Evolutionary conservation across 37 sponge, comb jelly and placozoan genomes (phyloP).

Genomic region (Beroe ovata): DNA sequence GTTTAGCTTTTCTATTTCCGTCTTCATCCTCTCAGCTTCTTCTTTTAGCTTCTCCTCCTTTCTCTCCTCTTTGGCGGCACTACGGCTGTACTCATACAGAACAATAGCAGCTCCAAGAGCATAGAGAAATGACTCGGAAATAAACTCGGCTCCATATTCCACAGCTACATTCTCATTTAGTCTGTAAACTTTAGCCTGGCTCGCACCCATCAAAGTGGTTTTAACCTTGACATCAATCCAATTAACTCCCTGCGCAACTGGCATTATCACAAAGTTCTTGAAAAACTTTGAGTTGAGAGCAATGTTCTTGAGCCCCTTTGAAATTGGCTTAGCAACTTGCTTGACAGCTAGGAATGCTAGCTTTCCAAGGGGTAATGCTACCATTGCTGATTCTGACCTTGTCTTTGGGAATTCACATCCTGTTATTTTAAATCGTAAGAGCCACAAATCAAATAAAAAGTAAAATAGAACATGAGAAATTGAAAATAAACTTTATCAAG

Average conservation of each 20-base stretch:
- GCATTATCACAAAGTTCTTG: constrained; percentile 42
- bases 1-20: not conserved
- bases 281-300: constrained; percentile 8
- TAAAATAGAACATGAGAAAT: not conserved
- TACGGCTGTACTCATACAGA: constrained; percentile 23
- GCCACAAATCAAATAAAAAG: not conserved
- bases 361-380: constrained; percentile 10
- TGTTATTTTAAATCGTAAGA: not conserved
- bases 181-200: constrained; percentile 51
- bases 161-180: constrained; percentile 52
- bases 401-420: not conserved
- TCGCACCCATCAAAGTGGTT: constrained; percentile 44
- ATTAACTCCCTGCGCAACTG: constrained; percentile 52
- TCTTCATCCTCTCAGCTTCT: not conserved
- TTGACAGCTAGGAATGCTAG: constrained; percentile 35
- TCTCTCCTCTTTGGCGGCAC: not conserved
- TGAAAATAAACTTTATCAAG: not conserved
- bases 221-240: constrained; percentile 52
- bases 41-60: not conserved
- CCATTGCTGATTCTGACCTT: not conserved
- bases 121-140: constrained; percentile 60
- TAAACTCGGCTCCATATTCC: constrained; percentile 52
- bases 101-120: not conserved
- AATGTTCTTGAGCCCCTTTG: constrained; percentile 40
- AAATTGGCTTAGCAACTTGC: constrained; percentile 51